Base-by-base conservation (phyloP, 2,113 vertebrate species). In the Todiramphus chloris region DNA sequence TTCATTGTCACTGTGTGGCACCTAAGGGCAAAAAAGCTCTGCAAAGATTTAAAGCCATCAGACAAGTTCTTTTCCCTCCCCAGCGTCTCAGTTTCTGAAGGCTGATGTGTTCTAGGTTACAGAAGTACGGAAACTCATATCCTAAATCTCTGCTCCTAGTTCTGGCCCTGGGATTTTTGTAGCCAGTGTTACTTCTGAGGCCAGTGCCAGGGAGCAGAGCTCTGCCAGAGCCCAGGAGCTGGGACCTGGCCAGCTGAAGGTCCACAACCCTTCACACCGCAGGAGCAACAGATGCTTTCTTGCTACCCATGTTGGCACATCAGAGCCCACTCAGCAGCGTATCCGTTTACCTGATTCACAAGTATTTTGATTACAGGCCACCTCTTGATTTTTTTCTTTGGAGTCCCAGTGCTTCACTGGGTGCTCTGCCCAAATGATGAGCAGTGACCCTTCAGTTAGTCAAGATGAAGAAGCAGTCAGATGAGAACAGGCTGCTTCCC, bases 61-160 rank as follows among this genome's bases (percentile, higher is more conserved):
- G 33, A 46, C 41, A 15, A 74, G 5, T 11, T 25, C 33, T 55
- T 14, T 28, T 39, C 21, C 11, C 30, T 24, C 41, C 21, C 9
- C n/a, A 33, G 1, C 9, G 21, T 33, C 19, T 28, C 11, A 2
- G 14, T n/a, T 23, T 27, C 72, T 35, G 27, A 16, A 41, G 21
- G 35, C 24, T 58, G 5, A 0, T 2, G 3, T 28, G 27, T 35
- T 31, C 11, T 7, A 9, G 37, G n/a, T 3, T 25, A n/a, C 16
- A 83, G 27, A 35, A 55, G 24, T 1, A 4, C 35, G 25, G 21
- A 44, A 44, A 55, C 4, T 14, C 9, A 0, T 33, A 20, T 1
- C 20, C 31, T 30, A 50, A 6, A 6, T 2, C 35, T 33, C 63
- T 12, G 53, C 63, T 7, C 20, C 8, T 59, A 23, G 17, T 13